These are phyloP conservation scores for Scaptodrosophila latifasciaeformis DNA, from an alignment of 2,888 invertebrate species.

Conservation along the genomic window DNA sequence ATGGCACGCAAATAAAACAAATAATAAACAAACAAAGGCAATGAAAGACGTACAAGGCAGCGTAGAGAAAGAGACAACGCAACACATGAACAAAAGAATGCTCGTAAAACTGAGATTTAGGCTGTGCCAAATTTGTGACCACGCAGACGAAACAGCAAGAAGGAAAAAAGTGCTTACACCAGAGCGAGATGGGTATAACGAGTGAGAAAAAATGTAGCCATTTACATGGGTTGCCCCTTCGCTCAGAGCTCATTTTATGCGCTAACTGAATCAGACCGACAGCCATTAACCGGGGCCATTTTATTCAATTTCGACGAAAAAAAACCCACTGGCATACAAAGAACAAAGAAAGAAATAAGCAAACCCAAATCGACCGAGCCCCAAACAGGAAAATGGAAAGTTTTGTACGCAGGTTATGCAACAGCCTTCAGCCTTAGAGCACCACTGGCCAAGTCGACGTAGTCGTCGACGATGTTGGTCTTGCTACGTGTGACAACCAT, in stretches of 20 bases:
- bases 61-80: background rate
- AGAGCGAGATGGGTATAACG: too few relatives aligned
- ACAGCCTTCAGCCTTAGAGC: conserved; percentile 2
- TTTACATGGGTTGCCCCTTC: conserved; percentile 18
- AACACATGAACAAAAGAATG: conserved; percentile 45
- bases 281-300: conserved; percentile 68
- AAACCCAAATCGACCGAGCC: conserved; percentile 1
- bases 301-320: conserved; percentile 58
- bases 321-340: conserved; percentile 14
- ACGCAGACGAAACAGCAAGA: conserved; percentile 25
- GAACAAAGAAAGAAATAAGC: background rate
- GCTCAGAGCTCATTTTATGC: conserved; percentile 60
- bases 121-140: conserved; percentile 66
- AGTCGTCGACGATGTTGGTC: background rate
- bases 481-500: conserved; percentile 68
- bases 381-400: conserved; percentile 58
- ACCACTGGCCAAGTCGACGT: conserved; percentile 10
- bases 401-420: conserved; percentile 61
- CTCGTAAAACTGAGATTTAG: conserved; percentile 67
- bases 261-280: conserved; percentile 67
- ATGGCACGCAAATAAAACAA: conserved; percentile 58
- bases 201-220: background rate
- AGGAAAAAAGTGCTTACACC: too few relatives aligned
- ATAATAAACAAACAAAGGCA: conserved; percentile 56
- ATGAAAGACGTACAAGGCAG: background rate